Evolutionary conservation across 2,797 vertebrate species (phyloP).

Genomic region (Oreochromis mossambicus): DNA sequence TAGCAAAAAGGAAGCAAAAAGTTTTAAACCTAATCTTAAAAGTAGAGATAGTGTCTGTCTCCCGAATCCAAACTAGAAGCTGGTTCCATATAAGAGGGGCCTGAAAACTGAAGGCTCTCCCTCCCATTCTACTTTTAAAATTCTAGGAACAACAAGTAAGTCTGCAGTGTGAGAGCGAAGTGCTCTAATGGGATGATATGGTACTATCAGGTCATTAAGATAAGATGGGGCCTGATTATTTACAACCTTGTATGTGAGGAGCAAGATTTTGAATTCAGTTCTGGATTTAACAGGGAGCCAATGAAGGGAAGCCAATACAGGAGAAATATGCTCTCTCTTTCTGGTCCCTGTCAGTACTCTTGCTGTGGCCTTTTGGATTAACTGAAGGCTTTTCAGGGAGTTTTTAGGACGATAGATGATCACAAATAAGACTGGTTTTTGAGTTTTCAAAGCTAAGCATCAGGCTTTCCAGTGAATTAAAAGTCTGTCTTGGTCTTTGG

Average conservation of each 20-base stretch:
- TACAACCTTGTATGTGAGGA: not conserved
- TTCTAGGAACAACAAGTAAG: fast-evolving
- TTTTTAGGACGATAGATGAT: not conserved
- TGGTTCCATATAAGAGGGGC: fast-evolving
- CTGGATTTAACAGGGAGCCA: not conserved
- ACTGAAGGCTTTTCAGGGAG: not conserved
- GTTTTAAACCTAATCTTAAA: not conserved
- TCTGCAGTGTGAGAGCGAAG: fast-evolving
- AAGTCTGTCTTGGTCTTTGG: not conserved
- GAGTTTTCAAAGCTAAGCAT: not conserved
- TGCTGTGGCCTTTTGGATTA: fast-evolving
- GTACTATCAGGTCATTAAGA: fast-evolving
- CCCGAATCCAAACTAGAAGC: not conserved
- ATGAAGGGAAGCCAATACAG: fast-evolving
- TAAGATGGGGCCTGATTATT: not conserved
- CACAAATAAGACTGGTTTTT: not conserved
- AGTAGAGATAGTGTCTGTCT: not conserved
- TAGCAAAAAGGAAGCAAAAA: not conserved
- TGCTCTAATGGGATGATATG: fast-evolving
- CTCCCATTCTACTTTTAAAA: not conserved
- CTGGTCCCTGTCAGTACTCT: not conserved
- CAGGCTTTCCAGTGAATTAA: not conserved
- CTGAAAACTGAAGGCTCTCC: fast-evolving
- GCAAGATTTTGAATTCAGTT: not conserved
- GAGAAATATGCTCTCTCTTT: not conserved